Evolutionary conservation across 2,797 vertebrate genomes (phyloP), one percentile per base, ranked within the genome.

Genomic region (Merluccius polli): DNA sequence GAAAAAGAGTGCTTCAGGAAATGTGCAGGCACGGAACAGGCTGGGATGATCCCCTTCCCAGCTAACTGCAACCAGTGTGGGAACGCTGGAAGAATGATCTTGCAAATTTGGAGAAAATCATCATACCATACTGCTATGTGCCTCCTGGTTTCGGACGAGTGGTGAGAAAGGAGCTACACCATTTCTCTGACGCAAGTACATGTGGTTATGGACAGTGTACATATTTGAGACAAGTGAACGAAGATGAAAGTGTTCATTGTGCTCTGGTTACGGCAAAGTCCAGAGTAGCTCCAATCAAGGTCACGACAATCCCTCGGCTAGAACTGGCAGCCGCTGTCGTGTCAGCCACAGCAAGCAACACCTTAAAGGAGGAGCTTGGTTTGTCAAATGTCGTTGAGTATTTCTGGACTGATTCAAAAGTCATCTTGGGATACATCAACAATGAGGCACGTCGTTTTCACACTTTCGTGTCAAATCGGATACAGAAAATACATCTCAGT

Each of bases 1-100:
- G 76, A 5, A 81, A 77, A 29, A 70, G 4, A 31, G 75, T 75
- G 10, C 3, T 77, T 4, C 73, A 81, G 27, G 73, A 81, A 69
- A 77, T 81, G 76, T 81, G 63, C n/a, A 18, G n/a, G 63, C n/a
- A 27, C 24, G n/a, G n/a, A n/a, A n/a, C n/a, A n/a, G n/a, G n/a
- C n/a, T n/a, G n/a, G n/a, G n/a, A n/a, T n/a, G n/a, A n/a, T n/a
- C n/a, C n/a, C n/a, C n/a, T n/a, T n/a, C n/a, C n/a, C n/a, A n/a
- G n/a, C n/a, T n/a, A n/a, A n/a, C n/a, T n/a, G n/a, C n/a, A n/a
- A n/a, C n/a, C n/a, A n/a, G n/a, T n/a, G n/a, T n/a, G n/a, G n/a
- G n/a, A n/a, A n/a, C n/a, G n/a, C n/a, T n/a, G n/a, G n/a, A n/a
- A n/a, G n/a, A n/a, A n/a, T n/a, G n/a, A n/a, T n/a, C n/a, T n/a